Base-by-base conservation (phyloP, 2,797 vertebrate species). In the Crocodylus rhombifer region DNA sequence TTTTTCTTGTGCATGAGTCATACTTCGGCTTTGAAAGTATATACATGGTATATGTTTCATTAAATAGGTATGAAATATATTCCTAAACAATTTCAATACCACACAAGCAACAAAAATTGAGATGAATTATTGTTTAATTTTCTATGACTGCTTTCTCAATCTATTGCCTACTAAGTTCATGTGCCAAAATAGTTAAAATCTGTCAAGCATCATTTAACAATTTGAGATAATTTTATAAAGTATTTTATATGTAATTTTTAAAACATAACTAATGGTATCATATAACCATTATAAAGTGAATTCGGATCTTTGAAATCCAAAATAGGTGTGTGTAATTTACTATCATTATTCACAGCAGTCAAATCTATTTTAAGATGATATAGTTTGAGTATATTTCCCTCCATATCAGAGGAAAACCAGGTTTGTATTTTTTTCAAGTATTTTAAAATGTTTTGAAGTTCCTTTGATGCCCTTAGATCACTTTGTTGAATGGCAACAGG, bases 361-460 rank as follows among this genome's bases (percentile, higher is more conserved):
- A 73, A 86, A 78, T 92, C 86, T 91, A 90, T 96, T 96, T 93
- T 96, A 90, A 91, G 89, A 33, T 91, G 26, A 36, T 85, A 18
- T 14, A 3, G 64, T 73, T 89, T 91, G 30, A 91, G 61, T 94
- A 0, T 61, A 36, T 91, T 86, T 91, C 75, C 79, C 26, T 77
- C 75, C 0, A 0, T 94, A 56, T 85, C 60, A 14, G 36, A 42
- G 69, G 6, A 91, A 36, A 84, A 92, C 84, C 88, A 42, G 2
- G 10, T 84, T 90, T 51, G 42, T 51, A 51, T 51, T 84, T 90
- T 76, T 74, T 90, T 92, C 90, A 80, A 77, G 74, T 86, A 87
- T 95, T 95, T 73, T 64, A 78, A 69, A 28, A 33, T 57, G 5
- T 78, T 92, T 88, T 51, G 12, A 60, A 74, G 42, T 64, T 92